A percentile compares a stretch with the other conserved stretches of the same genome.
Conservation (phyloP, 2,113 vertebrate genomes). For the Neotoma lepida region DNA sequence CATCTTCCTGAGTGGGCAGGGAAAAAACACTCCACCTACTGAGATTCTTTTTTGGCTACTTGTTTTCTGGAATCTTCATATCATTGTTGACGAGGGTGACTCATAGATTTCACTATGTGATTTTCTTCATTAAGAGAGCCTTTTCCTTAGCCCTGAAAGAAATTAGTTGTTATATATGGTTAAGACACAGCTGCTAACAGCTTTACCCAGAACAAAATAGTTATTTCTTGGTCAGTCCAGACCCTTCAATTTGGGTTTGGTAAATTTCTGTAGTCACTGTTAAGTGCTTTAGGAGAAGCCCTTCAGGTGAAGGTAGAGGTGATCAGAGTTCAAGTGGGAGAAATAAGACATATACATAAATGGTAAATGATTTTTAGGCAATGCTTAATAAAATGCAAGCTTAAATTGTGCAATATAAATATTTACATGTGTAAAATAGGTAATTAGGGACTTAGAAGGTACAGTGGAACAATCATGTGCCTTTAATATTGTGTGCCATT, state of each 20-base stretch:
- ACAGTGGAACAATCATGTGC: neutral
- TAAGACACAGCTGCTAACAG: neutral
- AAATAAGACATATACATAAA: neutral
- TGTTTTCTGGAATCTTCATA: conserved; percentile 69
- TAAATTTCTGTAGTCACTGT: conserved; percentile 42
- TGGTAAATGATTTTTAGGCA: neutral
- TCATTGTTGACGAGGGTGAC: conserved; percentile 76
- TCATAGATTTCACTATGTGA: conserved; percentile 77
- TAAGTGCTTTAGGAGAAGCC: neutral
- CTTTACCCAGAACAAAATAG: neutral
- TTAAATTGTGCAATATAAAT: conserved; percentile 30
- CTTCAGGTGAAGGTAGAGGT: neutral
- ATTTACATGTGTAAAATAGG: conserved; percentile 14
- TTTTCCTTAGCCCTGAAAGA: conserved; percentile 61
- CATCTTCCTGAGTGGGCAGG: conserved; percentile 59
- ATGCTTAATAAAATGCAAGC: conserved; percentile 50
- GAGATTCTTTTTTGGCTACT: conserved; percentile 72
- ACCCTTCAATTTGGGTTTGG: conserved; percentile 12
- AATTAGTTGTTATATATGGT: conserved; percentile 37
- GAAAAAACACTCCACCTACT: conserved; percentile 70
- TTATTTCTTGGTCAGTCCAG: conserved; percentile 15
- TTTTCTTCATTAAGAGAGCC: conserved; percentile 74
- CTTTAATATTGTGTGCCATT: conserved; percentile 29
- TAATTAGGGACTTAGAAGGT: conserved; percentile 31
- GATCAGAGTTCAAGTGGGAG: neutral